Percentiles rank a stretch among this genome's conserved stretches.
phyloP scores from a whole-genome alignment of 2,113 vertebrate genomes.

The Psammodynastes pulverulentus region DNA sequence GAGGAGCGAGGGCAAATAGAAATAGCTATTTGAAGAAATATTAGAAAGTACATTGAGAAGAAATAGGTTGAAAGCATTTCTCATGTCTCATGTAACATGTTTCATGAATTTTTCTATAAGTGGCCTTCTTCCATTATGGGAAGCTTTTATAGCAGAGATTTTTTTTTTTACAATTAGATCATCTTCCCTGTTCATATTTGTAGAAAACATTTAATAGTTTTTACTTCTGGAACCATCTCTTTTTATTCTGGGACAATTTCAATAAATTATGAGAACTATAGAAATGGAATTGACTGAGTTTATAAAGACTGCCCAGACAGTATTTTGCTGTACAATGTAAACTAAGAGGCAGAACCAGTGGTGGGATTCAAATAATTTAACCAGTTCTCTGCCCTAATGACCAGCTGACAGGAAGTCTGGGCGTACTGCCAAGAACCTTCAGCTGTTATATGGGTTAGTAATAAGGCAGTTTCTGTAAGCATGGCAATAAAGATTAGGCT shows the following conservation, averaged over 20 bases:
- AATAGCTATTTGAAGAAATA: background rate
- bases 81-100: background rate
- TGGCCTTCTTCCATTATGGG: background rate
- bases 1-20: conserved; percentile 24
- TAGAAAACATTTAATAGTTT: background rate
- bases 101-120: background rate
- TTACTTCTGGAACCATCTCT: background rate
- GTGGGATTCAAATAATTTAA: too few relatives aligned
- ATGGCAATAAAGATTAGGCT: too few relatives aligned
- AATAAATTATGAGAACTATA: background rate
- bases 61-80: background rate
- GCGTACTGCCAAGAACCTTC: too few relatives aligned
- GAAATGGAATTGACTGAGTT: background rate
- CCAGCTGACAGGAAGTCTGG: too few relatives aligned
- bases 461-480: too few relatives aligned
- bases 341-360: too few relatives aligned
- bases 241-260: background rate
- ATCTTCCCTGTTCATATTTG: background rate
- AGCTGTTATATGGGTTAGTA: too few relatives aligned
- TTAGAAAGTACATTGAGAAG: background rate
- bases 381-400: too few relatives aligned
- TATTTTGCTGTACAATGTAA: background rate
- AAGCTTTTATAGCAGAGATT: background rate
- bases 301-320: background rate
- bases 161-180: background rate